Base-by-base conservation (phyloP, 1,140 invertebrate genomes). In the Caenorhabditis inopinata region DNA sequence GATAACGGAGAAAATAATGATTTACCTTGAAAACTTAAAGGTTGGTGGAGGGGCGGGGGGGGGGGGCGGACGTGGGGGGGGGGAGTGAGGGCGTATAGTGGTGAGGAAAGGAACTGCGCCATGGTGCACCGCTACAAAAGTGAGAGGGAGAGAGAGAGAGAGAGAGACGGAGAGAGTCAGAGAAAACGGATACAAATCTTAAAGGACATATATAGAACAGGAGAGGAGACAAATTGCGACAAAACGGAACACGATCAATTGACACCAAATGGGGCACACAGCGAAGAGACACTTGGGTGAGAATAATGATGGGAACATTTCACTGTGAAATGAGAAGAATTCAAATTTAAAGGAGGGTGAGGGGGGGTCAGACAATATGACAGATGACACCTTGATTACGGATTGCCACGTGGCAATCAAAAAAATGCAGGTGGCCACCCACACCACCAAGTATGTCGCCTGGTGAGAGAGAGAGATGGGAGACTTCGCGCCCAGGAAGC, bases 1-100 rank as follows among this genome's bases (percentile, higher is more conserved):
- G n/a, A n/a, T n/a, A n/a, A n/a, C n/a, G n/a, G 23, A 53, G 27
- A 53, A 27, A 51, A 25, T 23, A 32, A 58, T 38, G 58, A 68
- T 68, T 68, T 68, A 68, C 58, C 58, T 68, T 68, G 58, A 68
- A n/a, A n/a, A n/a, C n/a, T n/a, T n/a, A n/a, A n/a, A n/a, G n/a
- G n/a, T n/a, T n/a, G n/a, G n/a, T n/a, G n/a, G n/a, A n/a, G n/a
- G n/a, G n/a, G n/a, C n/a, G n/a, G n/a, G n/a, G n/a, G n/a, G n/a
- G n/a, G n/a, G n/a, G n/a, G n/a, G n/a, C n/a, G n/a, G n/a, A n/a
- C n/a, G n/a, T n/a, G n/a, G n/a, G n/a, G n/a, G n/a, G n/a, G n/a
- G n/a, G n/a, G n/a, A n/a, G n/a, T n/a, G n/a, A n/a, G n/a, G n/a
- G n/a, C n/a, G n/a, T n/a, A n/a, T n/a, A n/a, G n/a, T n/a, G n/a